Conservation (phyloP, 2,113 vertebrate genomes). For the Ptyas mucosa region DNA sequence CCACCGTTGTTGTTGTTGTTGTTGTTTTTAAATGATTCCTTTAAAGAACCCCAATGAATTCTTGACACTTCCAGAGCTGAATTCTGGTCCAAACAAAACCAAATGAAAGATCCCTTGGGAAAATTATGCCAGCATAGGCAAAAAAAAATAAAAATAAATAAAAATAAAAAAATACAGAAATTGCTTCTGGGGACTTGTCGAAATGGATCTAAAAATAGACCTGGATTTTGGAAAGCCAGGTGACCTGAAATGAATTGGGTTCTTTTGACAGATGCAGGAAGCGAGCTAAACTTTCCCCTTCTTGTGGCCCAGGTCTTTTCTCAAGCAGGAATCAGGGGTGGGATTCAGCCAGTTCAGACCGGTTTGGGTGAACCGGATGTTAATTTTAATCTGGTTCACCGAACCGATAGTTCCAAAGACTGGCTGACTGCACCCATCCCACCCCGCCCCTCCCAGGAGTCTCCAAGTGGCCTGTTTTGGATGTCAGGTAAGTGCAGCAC, state of each 20-base stretch:
- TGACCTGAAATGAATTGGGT: slow-evolving; percentile 12
- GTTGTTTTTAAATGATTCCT: not conserved
- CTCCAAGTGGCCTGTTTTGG: too few relatives aligned
- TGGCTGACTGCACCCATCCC: too few relatives aligned
- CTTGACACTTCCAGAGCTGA: not conserved
- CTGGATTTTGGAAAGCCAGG: not conserved
- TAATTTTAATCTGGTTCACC: too few relatives aligned
- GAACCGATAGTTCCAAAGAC: too few relatives aligned
- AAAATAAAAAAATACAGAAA: not conserved
- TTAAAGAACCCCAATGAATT: not conserved
- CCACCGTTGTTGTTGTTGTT: not conserved
- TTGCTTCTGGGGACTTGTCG: not conserved
- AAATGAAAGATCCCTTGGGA: not conserved
- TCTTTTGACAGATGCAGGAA: not conserved
- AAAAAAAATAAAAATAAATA: not conserved
- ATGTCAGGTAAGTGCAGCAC: too few relatives aligned
- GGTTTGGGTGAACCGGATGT: too few relatives aligned
- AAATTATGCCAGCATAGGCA: not conserved
- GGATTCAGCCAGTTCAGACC: too few relatives aligned
- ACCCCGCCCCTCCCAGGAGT: too few relatives aligned
- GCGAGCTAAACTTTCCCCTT: not conserved
- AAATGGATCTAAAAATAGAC: slow-evolving; percentile 27
- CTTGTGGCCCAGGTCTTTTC: not conserved
- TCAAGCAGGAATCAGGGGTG: too few relatives aligned
- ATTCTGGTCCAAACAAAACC: not conserved